Evolutionary conservation across 1,140 invertebrate species (phyloP).

Genomic region (Drosophila subpulchrella): DNA sequence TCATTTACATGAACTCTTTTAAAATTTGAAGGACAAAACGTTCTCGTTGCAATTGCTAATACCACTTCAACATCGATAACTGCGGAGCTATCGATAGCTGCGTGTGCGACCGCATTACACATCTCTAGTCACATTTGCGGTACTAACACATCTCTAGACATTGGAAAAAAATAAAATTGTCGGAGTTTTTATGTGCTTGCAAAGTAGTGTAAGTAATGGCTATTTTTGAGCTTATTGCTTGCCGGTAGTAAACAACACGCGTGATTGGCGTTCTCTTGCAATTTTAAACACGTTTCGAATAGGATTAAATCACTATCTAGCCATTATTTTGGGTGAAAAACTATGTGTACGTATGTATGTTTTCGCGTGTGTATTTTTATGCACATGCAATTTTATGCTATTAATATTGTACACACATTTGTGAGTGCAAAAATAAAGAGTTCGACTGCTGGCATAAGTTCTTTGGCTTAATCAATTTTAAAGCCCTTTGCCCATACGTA

Average conservation of each 20-base stretch:
- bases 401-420: slow-evolving; percentile 6
- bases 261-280: background rate
- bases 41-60: background rate
- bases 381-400: slow-evolving; percentile 47
- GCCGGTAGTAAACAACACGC: slow-evolving; percentile 13
- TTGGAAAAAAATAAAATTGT: slow-evolving; percentile 35
- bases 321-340: background rate
- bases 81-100: background rate
- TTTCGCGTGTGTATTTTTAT: slow-evolving; percentile 35
- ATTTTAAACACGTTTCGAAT: background rate
- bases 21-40: background rate
- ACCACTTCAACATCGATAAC: background rate
- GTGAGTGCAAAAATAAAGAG: background rate
- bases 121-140: background rate
- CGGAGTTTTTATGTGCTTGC: slow-evolving; percentile 12
- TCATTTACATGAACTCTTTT: background rate
- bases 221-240: background rate
- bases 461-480: background rate
- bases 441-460: background rate
- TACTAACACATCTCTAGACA: slow-evolving; percentile 19
- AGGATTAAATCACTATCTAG: background rate
- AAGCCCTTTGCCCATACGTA: background rate
- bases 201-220: slow-evolving; percentile 31
- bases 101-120: background rate
- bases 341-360: slow-evolving; percentile 28